Base-by-base conservation (phyloP, 2,113 vertebrate species). In the Smithornis capensis region DNA sequence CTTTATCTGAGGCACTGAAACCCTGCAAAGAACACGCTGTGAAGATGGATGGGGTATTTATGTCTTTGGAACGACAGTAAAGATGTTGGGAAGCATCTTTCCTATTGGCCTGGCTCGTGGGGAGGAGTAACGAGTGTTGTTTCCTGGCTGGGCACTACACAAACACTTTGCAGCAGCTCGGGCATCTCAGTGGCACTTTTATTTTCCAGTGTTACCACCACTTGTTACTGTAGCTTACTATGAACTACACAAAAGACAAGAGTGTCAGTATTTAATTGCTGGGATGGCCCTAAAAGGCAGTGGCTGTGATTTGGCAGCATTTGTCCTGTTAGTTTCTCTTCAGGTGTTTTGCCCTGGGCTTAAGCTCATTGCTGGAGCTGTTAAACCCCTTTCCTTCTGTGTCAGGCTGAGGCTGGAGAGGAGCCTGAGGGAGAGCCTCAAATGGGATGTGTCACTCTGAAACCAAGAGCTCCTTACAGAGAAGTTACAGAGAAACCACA, bases 21-120 rank as follows among this genome's bases (percentile, higher is more conserved):
- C 2, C 7, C 31, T 0, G 1, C 18, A n/a, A 74, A 50, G 25
- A 92, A 0, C 19, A 38, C 11, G 0, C 15, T 25, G 17, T 7
- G 45, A 29, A 31, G 45, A 52, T 9, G 35, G 62, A 37, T 15
- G 38, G 35, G 40, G 52, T 38, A 50, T 63, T 77, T 63, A 27
- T 65, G 25, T 25, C 67, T 78, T 81, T 56, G 56, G 44, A 71
- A 70, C 14, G 38, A 14, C 28, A 67, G n/a, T 63, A 24, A 69
- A 53, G 78, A 35, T 53, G 19, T 70, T 85, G 71, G 18, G 55
- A 85, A 73, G 18, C 76, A n/a, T 67, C 50, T 35, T 44, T 6
- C 19, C 2, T 35, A 62, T 38, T 83, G 53, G 62, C 47, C n/a
- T 76, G 75, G 57, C 67, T 69, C 27, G 14, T 69, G 78, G 65